Base-by-base conservation (phyloP, 2,888 invertebrate genomes). In the Pantelozetes paolii region DNA sequence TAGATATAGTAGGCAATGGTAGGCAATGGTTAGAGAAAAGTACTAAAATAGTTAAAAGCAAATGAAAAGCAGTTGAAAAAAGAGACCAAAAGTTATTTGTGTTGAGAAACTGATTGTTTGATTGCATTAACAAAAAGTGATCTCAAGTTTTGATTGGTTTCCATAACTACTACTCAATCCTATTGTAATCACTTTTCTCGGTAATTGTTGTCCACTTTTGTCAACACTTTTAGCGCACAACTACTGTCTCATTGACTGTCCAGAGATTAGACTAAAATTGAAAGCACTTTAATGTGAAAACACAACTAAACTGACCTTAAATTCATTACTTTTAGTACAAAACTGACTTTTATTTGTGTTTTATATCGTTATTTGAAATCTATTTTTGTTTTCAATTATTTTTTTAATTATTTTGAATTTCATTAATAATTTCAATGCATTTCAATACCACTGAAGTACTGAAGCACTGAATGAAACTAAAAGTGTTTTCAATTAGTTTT, bases 101-200 rank as follows among this genome's bases (percentile, higher is more conserved):
- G 50, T n/a, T 50, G 20, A 50, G 50, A 8, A 50, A 50, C 50
- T 50, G 50, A 50, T n/a, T 20, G 20, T 50, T 50, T 20, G 50
- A 9, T 50, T 50, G 8, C 50, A 50, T 50, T 50, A 50, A 50
- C 3, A 50, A n/a, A 50, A 50, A 50, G 50, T 50, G 50, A 50
- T 50, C 50, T 50, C 1, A 50, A 50, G 3, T 5, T 50, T 50
- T 50, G 50, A 50, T 50, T 50, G 3, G 50, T 50, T 50, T 50
- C 50, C 50, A 50, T 50, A 50, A 50, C 50, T 5, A 50, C 50
- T 50, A n/a, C n/a, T n/a, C 5, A 50, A 3, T 50, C 50, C 20
- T 20, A 20, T 50, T 36, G 36, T 45, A 13, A 45, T 45, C 2
- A n/a, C 2, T 45, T 45, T n/a, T 18, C 45, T 45, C 45, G n/a